phyloP scores from a whole-genome alignment of 1,140 invertebrate species.

The Papilio polytes region DNA sequence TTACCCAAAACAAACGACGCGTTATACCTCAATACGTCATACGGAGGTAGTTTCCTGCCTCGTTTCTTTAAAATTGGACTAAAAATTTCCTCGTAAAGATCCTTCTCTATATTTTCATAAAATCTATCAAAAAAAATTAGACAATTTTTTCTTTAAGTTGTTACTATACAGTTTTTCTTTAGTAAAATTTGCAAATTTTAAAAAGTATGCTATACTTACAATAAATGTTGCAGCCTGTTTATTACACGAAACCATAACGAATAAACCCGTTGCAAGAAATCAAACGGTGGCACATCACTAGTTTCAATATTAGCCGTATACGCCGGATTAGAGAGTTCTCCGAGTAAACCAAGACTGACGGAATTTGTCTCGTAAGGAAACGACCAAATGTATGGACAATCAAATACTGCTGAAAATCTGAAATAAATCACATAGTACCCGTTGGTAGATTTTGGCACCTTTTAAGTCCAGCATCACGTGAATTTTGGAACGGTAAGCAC shows the following conservation, averaged over 20 bases:
- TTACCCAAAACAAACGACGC: conserved; percentile 53
- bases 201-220: no score
- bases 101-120: conserved; percentile 34
- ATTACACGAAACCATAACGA: conserved; percentile 46
- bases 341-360: conserved; percentile 44
- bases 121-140: not conserved
- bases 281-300: conserved; percentile 45
- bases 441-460: no score
- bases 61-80: conserved; percentile 20
- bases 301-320: conserved; percentile 46
- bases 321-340: conserved; percentile 47
- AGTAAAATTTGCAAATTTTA: no score
- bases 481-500: no score
- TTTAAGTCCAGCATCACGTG: no score
- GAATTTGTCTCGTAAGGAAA: conserved; percentile 48
- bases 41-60: not conserved
- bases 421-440: conserved; percentile 22
- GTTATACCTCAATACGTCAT: conserved; percentile 48
- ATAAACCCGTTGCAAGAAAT: conserved; percentile 44
- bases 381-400: conserved; percentile 54
- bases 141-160: not conserved
- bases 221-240: conserved; percentile 26
- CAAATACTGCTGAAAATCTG: conserved; percentile 49
- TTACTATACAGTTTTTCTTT: no score
- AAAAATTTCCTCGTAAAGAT: conserved; percentile 30